Evolutionary conservation across 2,113 vertebrate genomes (phyloP), one percentile per base, ranked within the genome.

Genomic region (Mobula birostris): DNA sequence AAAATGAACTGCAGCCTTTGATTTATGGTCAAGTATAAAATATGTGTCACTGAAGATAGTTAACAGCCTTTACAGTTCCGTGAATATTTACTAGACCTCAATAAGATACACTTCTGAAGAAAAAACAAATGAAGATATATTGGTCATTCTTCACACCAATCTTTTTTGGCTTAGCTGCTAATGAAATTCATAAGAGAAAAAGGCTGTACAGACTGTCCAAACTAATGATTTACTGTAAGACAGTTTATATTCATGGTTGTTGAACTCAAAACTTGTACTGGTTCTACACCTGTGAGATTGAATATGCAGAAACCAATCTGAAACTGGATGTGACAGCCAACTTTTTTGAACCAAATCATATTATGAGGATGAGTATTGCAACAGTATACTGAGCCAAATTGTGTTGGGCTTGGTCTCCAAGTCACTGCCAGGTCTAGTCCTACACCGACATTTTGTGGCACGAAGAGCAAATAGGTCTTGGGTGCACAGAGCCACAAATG

Each of bases 181-280:
- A 7, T 70, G 88, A 91, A 91, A 92, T 17, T 7, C 19, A 92
- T 48, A 70, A 40, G 90, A 66, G 90, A 92, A n/a, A 36, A 72
- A 40, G 36, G 36, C 90, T 24, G 90, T 24, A 19, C 90, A 92
- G 36, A 72, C n/a, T 92, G 90, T 92, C 90, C 90, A 92, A 92
- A 40, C 36, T 36, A 36, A 36, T 36, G 36, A 36, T 36, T 36
- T 36, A 92, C 90, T 92, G 66, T 92, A 48, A 66, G 66, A 92
- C 68, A 92, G 72, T 92, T 92, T 92, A 24, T 72, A 92, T 72
- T 92, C 66, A 92, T 0, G 17, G 90, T 32, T 74, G 68, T 32
- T 72, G 32, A 27, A 27, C 90, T 72, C 66, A 5, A 17, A 48
- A 7, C 90, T 72, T 48, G 68, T 72, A 72, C 66, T 11, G 9